These are phyloP conservation scores for Coregonus ussuriensis DNA, from an alignment of 2,797 vertebrate species.

Conservation along the genomic window DNA sequence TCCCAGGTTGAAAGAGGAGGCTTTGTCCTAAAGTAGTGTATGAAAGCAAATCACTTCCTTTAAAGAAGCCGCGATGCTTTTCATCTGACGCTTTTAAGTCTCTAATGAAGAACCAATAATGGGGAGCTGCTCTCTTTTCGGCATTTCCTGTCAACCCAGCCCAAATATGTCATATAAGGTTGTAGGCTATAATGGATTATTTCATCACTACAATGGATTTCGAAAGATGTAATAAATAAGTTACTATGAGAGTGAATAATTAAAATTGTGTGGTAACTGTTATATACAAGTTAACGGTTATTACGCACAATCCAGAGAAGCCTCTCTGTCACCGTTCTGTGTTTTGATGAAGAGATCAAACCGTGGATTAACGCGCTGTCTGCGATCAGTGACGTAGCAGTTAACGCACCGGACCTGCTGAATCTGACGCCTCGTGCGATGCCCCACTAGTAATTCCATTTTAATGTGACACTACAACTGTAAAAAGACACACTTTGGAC, in stretches of 20 bases:
- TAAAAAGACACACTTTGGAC: constrained; percentile 50
- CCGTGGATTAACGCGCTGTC: constrained; percentile 52
- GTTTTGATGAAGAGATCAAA: constrained; percentile 47
- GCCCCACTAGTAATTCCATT: constrained; percentile 35
- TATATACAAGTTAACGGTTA: neutral
- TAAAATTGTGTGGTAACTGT: neutral
- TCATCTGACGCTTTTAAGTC: constrained; percentile 57
- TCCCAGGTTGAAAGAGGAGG: constrained; percentile 70
- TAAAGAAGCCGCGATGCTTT: constrained; percentile 57
- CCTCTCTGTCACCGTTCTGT: neutral
- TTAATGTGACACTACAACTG: constrained; percentile 60
- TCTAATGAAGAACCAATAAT: constrained; percentile 57
- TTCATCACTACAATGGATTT: neutral
- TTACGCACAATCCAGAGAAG: neutral
- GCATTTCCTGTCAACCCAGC: constrained; percentile 39
- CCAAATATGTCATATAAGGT: constrained; percentile 2
- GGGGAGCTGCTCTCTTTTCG: constrained; percentile 32
- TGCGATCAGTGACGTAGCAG: constrained; percentile 23
- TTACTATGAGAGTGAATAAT: neutral
- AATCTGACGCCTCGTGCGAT: constrained; percentile 67
- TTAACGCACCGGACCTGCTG: constrained; percentile 53
- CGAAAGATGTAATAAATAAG: neutral
- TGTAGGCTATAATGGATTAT: neutral
- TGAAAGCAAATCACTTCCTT: constrained; percentile 64
- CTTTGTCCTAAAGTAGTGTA: constrained; percentile 59